Evolutionary conservation across 2,113 vertebrate genomes (phyloP), one percentile per base, ranked within the genome.

Genomic region (Scortum barcoo): DNA sequence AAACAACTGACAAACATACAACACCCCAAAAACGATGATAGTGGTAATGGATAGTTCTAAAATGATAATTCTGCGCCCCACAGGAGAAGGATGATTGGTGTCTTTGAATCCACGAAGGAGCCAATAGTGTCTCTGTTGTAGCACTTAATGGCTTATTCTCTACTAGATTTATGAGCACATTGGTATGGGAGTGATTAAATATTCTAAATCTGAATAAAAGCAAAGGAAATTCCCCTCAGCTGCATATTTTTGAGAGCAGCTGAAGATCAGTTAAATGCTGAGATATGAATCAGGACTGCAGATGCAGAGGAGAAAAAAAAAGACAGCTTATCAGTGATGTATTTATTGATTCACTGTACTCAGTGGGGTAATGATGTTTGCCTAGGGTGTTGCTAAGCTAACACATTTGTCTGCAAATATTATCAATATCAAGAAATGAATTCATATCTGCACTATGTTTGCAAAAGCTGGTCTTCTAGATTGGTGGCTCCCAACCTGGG

Each of bases 61-160:
- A 61, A 72, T 77, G 28, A 72, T 83, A 46, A 87, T 83, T 78
- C 57, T 57, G 58, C 0, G 5, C 24, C 81, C 48, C 66, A 67
- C 33, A 84, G 66, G 57, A 76, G 63, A 60, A n/a, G 50, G 53
- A 51, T 84, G 83, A 92, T 78, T 83, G 72, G 48, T 83, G 70
- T 72, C 56, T 84, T 85, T 88, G 53, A 78, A 62, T 4, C 19
- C 60, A 65, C 38, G 67, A 74, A 73, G 74, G 75, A 70, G 60
- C 67, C 60, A 83, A 66, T 33, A 66, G 66, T 11, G 78, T 83
- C 74, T 85, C 63, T 63, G 28, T 3, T 1, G 60, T 26, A 62
- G 50, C 67, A 65, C 46, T 46, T 76, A 53, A 70, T 76, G 50
- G 22, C 51, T 62, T 28, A 1, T 10, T 80, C 69, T 50, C 22